Percentiles rank a stretch among this genome's conserved stretches.
These are phyloP conservation scores for Lepilemur ruficaudatus DNA, from an alignment of 2,797 vertebrate genomes.

Conservation along the genomic window DNA sequence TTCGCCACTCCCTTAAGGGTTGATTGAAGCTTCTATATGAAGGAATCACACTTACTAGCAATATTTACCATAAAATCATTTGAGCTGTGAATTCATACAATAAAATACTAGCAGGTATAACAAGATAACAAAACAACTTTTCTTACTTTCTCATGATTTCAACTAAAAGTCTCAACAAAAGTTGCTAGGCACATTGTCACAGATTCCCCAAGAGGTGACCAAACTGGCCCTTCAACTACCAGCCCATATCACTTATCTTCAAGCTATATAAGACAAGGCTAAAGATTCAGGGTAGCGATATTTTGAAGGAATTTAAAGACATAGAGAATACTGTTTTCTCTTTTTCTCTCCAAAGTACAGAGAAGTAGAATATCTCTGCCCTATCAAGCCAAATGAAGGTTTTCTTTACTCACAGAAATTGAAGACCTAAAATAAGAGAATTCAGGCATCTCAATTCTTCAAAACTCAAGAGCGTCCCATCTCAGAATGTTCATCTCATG, in stretches of 20 bases:
- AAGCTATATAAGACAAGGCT: neutral
- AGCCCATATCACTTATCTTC: neutral
- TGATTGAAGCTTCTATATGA: neutral
- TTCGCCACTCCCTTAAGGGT: neutral
- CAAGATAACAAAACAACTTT: neutral
- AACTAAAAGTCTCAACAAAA: neutral
- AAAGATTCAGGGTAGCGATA: neutral
- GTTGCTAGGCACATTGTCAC: neutral
- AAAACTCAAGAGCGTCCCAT: neutral
- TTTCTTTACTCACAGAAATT: neutral
- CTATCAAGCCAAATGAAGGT: neutral
- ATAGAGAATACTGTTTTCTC: neutral
- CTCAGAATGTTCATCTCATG: neutral
- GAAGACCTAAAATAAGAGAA: neutral
- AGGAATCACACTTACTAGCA: neutral
- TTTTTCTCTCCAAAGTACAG: neutral
- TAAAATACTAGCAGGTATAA: neutral
- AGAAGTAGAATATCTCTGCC: neutral
- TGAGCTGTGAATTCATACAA: neutral
- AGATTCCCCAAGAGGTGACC: neutral
- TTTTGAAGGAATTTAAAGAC: constrained; percentile 6
- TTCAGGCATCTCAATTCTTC: neutral
- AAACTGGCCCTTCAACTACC: constrained; percentile 15
- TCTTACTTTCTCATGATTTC: constrained; percentile 21
- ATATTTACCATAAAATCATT: neutral